These are phyloP conservation scores for Homalodisca vitripennis DNA, from an alignment of 1,140 invertebrate species.

Conservation along the genomic window DNA sequence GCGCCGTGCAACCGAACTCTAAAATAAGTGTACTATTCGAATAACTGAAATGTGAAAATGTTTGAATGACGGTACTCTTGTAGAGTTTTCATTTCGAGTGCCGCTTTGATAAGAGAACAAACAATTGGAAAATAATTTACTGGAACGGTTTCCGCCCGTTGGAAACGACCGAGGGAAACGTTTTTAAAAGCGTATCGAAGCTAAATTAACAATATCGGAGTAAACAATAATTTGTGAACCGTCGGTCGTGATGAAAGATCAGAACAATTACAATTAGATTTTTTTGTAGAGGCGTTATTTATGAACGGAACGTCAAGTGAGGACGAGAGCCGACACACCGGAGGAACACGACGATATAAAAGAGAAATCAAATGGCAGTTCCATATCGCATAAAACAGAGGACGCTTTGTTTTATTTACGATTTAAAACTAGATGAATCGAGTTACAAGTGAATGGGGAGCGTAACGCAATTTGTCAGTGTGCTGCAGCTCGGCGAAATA, in stretches of 20 bases:
- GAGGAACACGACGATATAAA: constrained; percentile 13
- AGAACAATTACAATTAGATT: constrained; percentile 6
- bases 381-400: constrained; percentile 22
- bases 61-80: too few relatives aligned
- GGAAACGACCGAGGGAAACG: not conserved
- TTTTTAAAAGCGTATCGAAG: constrained; percentile 8
- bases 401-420: constrained; percentile 28
- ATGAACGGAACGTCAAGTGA: constrained; percentile 7
- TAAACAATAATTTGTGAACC: constrained; percentile 21
- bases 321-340: too few relatives aligned
- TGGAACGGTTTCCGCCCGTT: not conserved
- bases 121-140: not conserved
- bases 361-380: constrained; percentile 25
- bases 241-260: not conserved
- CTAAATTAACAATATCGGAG: constrained; percentile 24
- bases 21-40: too few relatives aligned
- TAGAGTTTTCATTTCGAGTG: too few relatives aligned
- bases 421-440: constrained; percentile 30
- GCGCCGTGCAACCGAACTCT: too few relatives aligned
- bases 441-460: constrained; percentile 25
- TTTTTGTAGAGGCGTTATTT: constrained; percentile 18
- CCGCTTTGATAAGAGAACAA: too few relatives aligned
- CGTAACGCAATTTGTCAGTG: constrained; percentile 26
- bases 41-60: too few relatives aligned
- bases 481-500: not conserved